Base-by-base conservation (phyloP, 2,113 vertebrate genomes). In the Corydoras maculifer region DNA sequence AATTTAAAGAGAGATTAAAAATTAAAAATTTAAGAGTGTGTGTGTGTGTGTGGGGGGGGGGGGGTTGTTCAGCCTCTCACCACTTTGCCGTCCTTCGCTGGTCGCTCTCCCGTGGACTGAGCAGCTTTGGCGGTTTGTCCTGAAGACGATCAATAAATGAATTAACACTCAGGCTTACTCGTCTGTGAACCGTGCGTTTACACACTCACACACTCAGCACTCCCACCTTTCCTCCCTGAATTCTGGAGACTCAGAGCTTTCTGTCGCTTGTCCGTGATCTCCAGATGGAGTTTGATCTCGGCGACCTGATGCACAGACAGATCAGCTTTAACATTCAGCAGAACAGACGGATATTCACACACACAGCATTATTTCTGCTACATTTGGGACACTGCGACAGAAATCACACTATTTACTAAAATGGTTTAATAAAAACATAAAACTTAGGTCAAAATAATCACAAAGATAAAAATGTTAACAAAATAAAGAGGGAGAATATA, bases 261-360 rank as follows among this genome's bases (percentile, higher is more conserved):
- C 13, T 86, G 90, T 67, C 89, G 88, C 83, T 97, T 95, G 80
- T 93, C 90, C 84, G 92, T 91, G 82, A 95, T 91, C 82, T 95
- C 90, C 86, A 94, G 93, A 77, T 91, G 93, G 15, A 95, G 87
- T 80, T 97, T 96, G 78, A 96, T 93, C 87, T 96, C 93, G 68
- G 94, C 94, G 74, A 97, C 93, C 94, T 95, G 78, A n/a, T 61
- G 76, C 83, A 5, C 70, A 65, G 61, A 71, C 0, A 62, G 0
- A 43, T 2, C 35, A 43, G 4, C 35, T 43, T 43, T 2, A 43
- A 43, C 35, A 43, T 43, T 43, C 35, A 43, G 35, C 35, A 43
- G 35, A 43, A 43, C 35, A 25, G 35, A 43, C 7, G 2, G 35
- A 43, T 5, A 5, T 4, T 5, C 35, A 43, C 4, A 5, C 32